Percentiles rank a stretch among this genome's conserved stretches.
Evolutionary conservation across 2,888 invertebrate species (phyloP).

Genomic region (Abrostola triplasia): DNA sequence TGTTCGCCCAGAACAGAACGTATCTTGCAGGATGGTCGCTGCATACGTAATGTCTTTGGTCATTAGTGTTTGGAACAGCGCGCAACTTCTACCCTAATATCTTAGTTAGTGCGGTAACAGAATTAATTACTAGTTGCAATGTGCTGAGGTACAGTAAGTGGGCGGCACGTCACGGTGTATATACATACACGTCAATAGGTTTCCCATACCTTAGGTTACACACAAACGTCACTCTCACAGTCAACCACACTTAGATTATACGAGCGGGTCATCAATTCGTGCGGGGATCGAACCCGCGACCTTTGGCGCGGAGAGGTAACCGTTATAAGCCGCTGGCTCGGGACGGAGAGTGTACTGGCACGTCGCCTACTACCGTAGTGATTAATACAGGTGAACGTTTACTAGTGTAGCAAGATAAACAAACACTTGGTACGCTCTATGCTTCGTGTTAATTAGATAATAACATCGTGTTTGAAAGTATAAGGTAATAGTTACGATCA

Average conservation of each 20-base stretch:
- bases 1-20: too few relatives aligned
- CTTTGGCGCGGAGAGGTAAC: background rate
- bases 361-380: slow-evolving; percentile 6
- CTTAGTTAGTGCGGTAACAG: too few relatives aligned
- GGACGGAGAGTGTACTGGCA: background rate
- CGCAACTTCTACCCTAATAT: too few relatives aligned
- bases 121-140: too few relatives aligned
- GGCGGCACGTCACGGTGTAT: background rate
- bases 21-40: too few relatives aligned
- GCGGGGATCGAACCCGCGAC: slow-evolving; percentile 6
- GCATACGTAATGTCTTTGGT: too few relatives aligned
- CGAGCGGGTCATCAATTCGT: background rate
- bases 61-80: too few relatives aligned
- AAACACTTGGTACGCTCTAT: slow-evolving; percentile 8
- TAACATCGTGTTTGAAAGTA: background rate
- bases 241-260: background rate
- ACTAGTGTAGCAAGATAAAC: slow-evolving; percentile 13
- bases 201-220: background rate
- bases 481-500: slow-evolving; percentile 1
- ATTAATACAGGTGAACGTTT: slow-evolving; percentile 9
- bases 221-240: background rate
- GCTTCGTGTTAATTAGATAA: background rate
- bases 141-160: background rate
- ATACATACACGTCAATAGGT: too few relatives aligned
- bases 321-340: slow-evolving; percentile 2